Conservation (phyloP, 2,797 vertebrate species). For the Helostoma temminkii region DNA sequence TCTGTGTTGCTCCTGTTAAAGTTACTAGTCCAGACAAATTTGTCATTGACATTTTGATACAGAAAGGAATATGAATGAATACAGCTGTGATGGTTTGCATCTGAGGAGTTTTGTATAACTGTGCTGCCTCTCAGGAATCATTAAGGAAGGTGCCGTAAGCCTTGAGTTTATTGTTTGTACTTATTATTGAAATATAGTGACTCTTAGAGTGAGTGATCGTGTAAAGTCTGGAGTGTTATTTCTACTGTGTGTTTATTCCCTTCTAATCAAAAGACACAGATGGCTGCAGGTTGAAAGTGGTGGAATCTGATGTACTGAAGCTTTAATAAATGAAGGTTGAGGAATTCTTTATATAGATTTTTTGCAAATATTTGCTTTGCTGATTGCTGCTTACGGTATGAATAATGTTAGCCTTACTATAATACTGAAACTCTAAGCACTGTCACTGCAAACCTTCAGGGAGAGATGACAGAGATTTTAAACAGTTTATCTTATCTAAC, state of each 20-base stretch:
- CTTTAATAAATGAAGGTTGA: constrained; percentile 25
- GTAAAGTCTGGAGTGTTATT: constrained; percentile 29
- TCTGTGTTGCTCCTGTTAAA: constrained; percentile 38
- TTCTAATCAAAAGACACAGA: constrained; percentile 26
- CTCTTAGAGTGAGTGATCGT: constrained; percentile 44
- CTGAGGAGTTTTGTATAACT: constrained; percentile 36
- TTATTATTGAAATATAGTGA: constrained; percentile 32
- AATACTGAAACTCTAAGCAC: constrained; percentile 27
- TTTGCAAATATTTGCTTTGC: constrained; percentile 47
- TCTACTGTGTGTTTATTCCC: constrained; percentile 35
- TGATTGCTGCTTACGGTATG: constrained; percentile 20
- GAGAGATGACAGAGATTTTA: constrained; percentile 48
- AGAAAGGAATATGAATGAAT: constrained; percentile 62
- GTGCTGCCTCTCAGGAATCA: constrained; percentile 41
- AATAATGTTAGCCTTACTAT: constrained; percentile 21
- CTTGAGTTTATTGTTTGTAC: constrained; percentile 29
- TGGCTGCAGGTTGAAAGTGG: constrained; percentile 11
- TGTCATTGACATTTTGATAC: constrained; percentile 65
- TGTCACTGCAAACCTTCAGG: constrained; percentile 29
- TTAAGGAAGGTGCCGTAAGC: constrained; percentile 28
- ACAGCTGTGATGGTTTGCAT: neutral
- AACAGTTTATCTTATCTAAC: constrained; percentile 55
- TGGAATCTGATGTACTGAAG: constrained; percentile 1
- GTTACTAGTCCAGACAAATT: constrained; percentile 62
- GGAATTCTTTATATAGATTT: neutral